phyloP scores from a whole-genome alignment of 2,888 invertebrate genomes.

The Asteroscopus sphinx region DNA sequence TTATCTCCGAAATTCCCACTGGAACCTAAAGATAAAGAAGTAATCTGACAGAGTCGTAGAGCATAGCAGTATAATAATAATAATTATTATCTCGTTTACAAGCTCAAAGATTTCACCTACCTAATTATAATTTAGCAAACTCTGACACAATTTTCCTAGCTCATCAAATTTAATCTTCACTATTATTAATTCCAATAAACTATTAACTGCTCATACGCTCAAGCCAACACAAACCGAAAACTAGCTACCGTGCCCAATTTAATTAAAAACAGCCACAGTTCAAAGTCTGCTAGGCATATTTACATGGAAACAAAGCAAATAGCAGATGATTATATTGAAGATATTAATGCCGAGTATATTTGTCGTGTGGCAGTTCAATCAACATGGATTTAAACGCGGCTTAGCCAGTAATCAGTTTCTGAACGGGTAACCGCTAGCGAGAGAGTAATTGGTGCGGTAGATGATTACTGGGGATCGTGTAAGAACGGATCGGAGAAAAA shows the following conservation, averaged over 20 bases:
- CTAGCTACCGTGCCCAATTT: slow-evolving; percentile 25
- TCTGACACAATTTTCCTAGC: not conserved
- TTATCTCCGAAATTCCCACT: no score
- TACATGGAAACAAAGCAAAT: slow-evolving; percentile 42
- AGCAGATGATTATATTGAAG: slow-evolving; percentile 47
- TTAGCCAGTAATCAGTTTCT: slow-evolving; percentile 52
- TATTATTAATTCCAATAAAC: not conserved
- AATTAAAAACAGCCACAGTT: slow-evolving; percentile 47
- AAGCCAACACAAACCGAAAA: slow-evolving; percentile 31
- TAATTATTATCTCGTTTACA: no score
- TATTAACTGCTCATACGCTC: slow-evolving; percentile 25
- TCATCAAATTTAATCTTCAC: not conserved
- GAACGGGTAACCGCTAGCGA: slow-evolving; percentile 16
- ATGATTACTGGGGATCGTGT: slow-evolving; percentile 31
- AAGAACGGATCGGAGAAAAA: slow-evolving; percentile 17
- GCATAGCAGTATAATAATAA: no score
- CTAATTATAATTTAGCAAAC: no score
- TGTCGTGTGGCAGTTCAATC: slow-evolving; percentile 56
- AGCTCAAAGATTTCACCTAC: no score
- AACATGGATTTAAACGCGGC: slow-evolving; percentile 49
- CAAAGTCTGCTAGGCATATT: slow-evolving; percentile 43
- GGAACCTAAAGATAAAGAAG: no score
- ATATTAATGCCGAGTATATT: slow-evolving; percentile 54
- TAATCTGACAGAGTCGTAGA: no score
- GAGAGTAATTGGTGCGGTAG: slow-evolving; percentile 18